Conservation (phyloP, 2,113 vertebrate species). For the Lepisosteus oculatus region DNA sequence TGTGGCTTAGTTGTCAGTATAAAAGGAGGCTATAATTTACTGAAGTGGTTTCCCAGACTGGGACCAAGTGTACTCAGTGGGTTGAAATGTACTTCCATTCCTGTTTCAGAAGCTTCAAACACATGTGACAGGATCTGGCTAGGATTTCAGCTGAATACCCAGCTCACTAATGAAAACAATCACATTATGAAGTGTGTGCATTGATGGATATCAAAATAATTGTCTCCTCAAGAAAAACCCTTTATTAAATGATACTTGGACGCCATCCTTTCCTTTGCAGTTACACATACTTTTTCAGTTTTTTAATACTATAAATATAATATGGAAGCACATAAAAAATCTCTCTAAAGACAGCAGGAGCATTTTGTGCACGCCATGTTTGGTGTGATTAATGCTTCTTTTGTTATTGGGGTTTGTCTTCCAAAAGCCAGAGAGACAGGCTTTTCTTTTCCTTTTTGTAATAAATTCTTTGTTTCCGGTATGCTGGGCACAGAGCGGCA, state of each 20-base stretch:
- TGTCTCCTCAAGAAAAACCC: conserved; percentile 24
- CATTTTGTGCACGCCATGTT: not conserved
- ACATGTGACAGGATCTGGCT: conserved; percentile 7
- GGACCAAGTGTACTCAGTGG: conserved; percentile 23
- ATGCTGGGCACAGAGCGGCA: too few species aligned
- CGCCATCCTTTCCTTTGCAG: not conserved
- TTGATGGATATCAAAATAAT: conserved; percentile 24
- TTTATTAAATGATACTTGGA: conserved; percentile 11
- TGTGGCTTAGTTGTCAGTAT: conserved; percentile 36
- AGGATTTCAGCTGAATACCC: conserved; percentile 37
- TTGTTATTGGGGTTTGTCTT: not conserved
- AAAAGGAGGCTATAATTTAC: conserved; percentile 52
- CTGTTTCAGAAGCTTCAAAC: too few species aligned
- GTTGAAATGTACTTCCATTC: conserved; percentile 33
- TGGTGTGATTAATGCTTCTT: not conserved
- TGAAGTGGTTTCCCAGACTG: conserved; percentile 19
- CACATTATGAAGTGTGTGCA: conserved; percentile 22
- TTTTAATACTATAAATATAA: conserved; percentile 9
- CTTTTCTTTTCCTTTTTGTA: too few species aligned
- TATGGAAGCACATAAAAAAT: not conserved
- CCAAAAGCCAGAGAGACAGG: too few species aligned
- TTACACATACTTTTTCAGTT: not conserved
- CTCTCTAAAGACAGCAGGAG: not conserved
- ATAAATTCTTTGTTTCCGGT: too few species aligned
- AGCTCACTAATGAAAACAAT: conserved; percentile 43